Base-by-base conservation (phyloP, 2,888 invertebrate species). In the Hypsopygia costalis region DNA sequence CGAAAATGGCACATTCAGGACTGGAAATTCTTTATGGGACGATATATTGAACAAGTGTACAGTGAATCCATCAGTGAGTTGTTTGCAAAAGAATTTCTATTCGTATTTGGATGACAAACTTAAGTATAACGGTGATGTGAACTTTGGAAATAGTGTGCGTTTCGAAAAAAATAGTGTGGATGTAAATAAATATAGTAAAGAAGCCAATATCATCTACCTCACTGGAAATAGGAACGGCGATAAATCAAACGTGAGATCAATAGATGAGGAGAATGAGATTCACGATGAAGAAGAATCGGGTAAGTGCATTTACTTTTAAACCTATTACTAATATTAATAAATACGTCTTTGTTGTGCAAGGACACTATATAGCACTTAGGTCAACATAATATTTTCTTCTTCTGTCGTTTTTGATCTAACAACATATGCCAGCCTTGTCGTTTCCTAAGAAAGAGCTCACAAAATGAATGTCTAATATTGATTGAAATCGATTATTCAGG, bases 31-130 rank as follows among this genome's bases (percentile, higher is more conserved):
- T 46, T 79, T 95, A 36, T 95, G 95, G 95, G 92, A 92, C 53
- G 92, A 92, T 43, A 90, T 96, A 47, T 86, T 95, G 39, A 91
- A 90, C 47, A 93, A 95, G 62, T 96, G 95, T 66, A 90, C 90
- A 33, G 83, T 81, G 7, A 86, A 90, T 37, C 92, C 94, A 10
- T 90, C 93, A 45, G 89, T 94, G 62, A 91, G 92, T 51, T 96
- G 96, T 69, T 92, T 96, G 41, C 94, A 94, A 61, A 93, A 93
- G 59, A 94, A 93, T 62, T 92, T 95, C 22, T 94, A 93, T 62
- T 82, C 90, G n/a, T 95, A 93, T 60, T 75, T 96, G 47, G 92
- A 93, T 52, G 89, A 91, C 21, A 92, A 92, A 16, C 81, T 96
- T 37, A 90, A 91, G 31, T 88, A 90, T 30, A 82, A 85, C 12